A percentile compares a stretch with the other conserved stretches of the same genome.
Evolutionary conservation across 2,888 invertebrate species (phyloP).

Genomic region (Drosophila cracens): DNA sequence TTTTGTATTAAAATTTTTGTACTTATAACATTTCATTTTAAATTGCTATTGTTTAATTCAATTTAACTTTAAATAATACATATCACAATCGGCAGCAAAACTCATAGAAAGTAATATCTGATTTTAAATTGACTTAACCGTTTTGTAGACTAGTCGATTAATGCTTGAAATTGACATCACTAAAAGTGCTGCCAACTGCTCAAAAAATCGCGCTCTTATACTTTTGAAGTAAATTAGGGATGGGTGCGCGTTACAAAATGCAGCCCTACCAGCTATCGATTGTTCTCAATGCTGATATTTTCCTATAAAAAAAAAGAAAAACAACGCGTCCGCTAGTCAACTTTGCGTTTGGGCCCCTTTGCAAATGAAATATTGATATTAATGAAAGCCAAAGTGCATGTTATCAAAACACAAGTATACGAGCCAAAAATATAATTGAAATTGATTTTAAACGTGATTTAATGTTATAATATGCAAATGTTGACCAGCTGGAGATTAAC

Average conservation of each 20-base stretch:
- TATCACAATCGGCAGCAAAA: neutral
- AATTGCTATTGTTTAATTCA: neutral
- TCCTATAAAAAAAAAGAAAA: slow-evolving; percentile 30
- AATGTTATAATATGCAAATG: slow-evolving; percentile 31
- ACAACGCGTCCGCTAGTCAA: slow-evolving; percentile 48
- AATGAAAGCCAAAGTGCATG: slow-evolving; percentile 26
- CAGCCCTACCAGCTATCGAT: slow-evolving; percentile 40
- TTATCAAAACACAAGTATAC: slow-evolving; percentile 7
- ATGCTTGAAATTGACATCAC: neutral
- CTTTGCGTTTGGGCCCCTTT: slow-evolving; percentile 36
- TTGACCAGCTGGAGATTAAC: slow-evolving; percentile 46
- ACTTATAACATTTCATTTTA: neutral
- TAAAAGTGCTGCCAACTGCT: neutral
- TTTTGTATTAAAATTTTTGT: neutral
- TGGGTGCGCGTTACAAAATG: slow-evolving; percentile 1
- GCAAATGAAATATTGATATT: slow-evolving; percentile 33
- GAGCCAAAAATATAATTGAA: neutral
- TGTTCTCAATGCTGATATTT: slow-evolving; percentile 16
- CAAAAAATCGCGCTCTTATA: neutral
- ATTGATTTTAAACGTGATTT: slow-evolving; percentile 22
- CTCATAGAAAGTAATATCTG: neutral
- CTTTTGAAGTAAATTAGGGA: neutral
- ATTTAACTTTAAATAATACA: neutral
- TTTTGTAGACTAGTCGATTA: neutral
- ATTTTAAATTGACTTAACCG: neutral